A percentile compares a stretch with the other conserved stretches of the same genome.
Evolutionary conservation across 92 coral and sea anemone genomes (phyloP).

Genomic region (Diadumene lineata): DNA sequence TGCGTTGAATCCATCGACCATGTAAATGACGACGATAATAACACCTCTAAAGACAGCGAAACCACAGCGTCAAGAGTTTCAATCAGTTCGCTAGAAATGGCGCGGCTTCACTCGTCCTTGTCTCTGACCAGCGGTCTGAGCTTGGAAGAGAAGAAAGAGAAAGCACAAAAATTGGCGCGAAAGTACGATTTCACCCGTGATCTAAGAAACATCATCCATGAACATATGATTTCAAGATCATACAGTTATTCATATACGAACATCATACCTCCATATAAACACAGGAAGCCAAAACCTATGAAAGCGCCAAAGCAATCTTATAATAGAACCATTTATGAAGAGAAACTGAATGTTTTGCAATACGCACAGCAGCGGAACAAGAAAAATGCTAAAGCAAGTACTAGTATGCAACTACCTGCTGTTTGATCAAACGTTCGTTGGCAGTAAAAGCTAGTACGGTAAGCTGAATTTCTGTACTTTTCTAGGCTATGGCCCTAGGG

Average conservation of each 20-base stretch:
- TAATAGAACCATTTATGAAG: slow-evolving; percentile 82
- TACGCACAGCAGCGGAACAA: slow-evolving; percentile 41
- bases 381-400: neutral
- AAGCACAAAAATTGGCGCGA: slow-evolving; percentile 75
- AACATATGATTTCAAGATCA: slow-evolving; percentile 90
- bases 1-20: neutral
- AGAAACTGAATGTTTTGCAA: slow-evolving; percentile 71
- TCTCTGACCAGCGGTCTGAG: slow-evolving; percentile 25
- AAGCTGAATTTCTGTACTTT: neutral
- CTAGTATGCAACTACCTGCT: neutral
- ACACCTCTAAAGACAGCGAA: neutral
- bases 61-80: slow-evolving; percentile 7
- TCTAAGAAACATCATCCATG: slow-evolving; percentile 75
- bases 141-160: slow-evolving; percentile 59
- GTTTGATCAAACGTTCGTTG: neutral
- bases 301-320: slow-evolving; percentile 64
- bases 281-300: slow-evolving; percentile 62
- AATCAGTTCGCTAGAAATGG: slow-evolving; percentile 16
- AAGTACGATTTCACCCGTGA: slow-evolving; percentile 91
- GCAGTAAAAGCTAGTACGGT: neutral
- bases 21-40: neutral
- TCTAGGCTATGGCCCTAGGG: neutral
- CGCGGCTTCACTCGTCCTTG: slow-evolving; percentile 24
- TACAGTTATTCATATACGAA: slow-evolving; percentile 77
- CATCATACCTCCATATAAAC: slow-evolving; percentile 88